Base-by-base conservation (phyloP, 2,797 vertebrate species). In the Syndactyla subalaris region DNA sequence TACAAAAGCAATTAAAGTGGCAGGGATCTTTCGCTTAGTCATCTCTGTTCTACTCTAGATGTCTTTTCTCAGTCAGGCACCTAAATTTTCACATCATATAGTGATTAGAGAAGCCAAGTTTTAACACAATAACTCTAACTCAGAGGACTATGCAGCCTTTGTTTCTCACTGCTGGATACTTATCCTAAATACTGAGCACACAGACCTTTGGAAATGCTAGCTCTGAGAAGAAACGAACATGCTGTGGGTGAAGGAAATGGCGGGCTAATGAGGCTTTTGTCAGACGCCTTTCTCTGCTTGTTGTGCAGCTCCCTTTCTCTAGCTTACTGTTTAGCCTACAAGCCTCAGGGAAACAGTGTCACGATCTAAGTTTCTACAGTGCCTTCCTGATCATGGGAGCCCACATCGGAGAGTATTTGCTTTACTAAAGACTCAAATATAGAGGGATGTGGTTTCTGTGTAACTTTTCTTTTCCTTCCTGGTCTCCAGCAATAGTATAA, bases 221-320 rank as follows among this genome's bases (percentile, higher is more conserved):
- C 59, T 86, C 39, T 48, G 39, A 91, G 75, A 38, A 82, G 68
- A 67, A 87, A 71, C 62, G 86, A 85, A 74, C 72, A 39, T 51
- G 65, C 38, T 77, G 10, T 22, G 46, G n/a, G n/a, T 91, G 68
- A 95, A 85, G 61, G 78, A 73, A 96, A 67, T 26, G 27, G 39
- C 77, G 12, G 39, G n/a, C 57, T 95, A 91, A 95, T 30, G 70
- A 89, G 68, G n/a, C 52, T 83, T 93, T 80, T 96, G 81, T 85
- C 49, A 79, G 70, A 65, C 75, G 70, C 41, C 43, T 86, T 88
- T 73, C 70, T 82, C 54, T 66, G 51, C 46, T 72, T 84, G 8
- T 67, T 41, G 62, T 29, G 43, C 54, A 58, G 68, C 26, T 93
- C 41, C 32, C 24, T 71, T 92, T 79, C 48, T 63, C 61, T 43